Percentiles rank a stretch among this genome's conserved stretches.
phyloP scores from a whole-genome alignment of 1,140 invertebrate species.

The Drosophila ficusphila region DNA sequence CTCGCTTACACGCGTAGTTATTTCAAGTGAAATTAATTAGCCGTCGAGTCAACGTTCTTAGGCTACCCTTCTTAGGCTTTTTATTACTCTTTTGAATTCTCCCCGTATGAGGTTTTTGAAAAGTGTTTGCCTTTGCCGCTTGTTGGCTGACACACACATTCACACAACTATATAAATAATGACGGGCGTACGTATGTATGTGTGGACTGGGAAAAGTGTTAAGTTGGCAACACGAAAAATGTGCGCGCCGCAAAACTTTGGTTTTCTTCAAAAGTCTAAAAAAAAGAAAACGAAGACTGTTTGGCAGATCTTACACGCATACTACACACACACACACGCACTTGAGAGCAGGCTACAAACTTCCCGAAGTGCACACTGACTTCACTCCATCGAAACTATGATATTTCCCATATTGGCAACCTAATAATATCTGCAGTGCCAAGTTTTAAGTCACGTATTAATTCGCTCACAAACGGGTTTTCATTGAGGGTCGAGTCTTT shows the following conservation, averaged over 20 bases:
- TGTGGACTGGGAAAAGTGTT: conserved; percentile 73
- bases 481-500: too few species aligned
- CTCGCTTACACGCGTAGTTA: conserved; percentile 56
- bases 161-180: conserved; percentile 51
- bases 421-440: too few species aligned
- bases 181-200: conserved; percentile 25
- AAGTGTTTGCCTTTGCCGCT: conserved; percentile 73
- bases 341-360: conserved; percentile 27
- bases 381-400: too few species aligned
- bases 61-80: conserved; percentile 52
- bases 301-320: background rate
- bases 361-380: conserved; percentile 19
- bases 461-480: too few species aligned
- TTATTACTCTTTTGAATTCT: conserved; percentile 56
- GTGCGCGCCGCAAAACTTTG: conserved; percentile 73
- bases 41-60: conserved; percentile 57
- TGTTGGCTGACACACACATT: conserved; percentile 53
- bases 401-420: too few species aligned
- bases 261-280: conserved; percentile 51
- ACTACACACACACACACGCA: conserved; percentile 8
- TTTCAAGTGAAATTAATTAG: conserved; percentile 69
- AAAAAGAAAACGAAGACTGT: conserved; percentile 29
- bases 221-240: conserved; percentile 79
- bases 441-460: too few species aligned
- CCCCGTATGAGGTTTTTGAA: conserved; percentile 32